Evolutionary conservation across 2,797 vertebrate species (phyloP).

Genomic region (Eidolon dupreanum): DNA sequence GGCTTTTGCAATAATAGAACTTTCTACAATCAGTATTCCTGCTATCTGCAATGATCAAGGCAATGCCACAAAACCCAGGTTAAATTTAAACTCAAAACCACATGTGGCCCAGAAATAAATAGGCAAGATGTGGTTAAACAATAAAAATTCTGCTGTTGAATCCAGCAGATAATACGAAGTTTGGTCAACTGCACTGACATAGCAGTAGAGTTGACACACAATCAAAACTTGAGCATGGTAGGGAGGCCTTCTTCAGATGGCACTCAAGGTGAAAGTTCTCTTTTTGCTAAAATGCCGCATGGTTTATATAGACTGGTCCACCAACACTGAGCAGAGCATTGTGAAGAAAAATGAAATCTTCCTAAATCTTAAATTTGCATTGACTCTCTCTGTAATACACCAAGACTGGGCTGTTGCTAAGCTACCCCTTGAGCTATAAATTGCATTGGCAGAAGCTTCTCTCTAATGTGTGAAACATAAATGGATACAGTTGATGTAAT

Average conservation of each 20-base stretch:
- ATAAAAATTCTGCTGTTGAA: not conserved
- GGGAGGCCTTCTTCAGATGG: not conserved
- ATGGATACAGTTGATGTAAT: fast-evolving
- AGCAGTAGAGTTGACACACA: fast-evolving
- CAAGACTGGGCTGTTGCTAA: not conserved
- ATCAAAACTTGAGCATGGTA: not conserved
- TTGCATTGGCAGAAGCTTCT: not conserved
- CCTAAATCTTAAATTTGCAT: not conserved
- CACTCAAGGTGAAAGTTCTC: not conserved
- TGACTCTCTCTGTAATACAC: not conserved
- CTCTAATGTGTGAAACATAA: not conserved
- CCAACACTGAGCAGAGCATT: not conserved
- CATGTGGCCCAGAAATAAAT: not conserved
- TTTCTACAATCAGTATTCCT: not conserved
- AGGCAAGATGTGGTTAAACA: not conserved
- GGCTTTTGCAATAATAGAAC: not conserved
- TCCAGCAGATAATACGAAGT: not conserved
- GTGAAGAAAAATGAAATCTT: not conserved
- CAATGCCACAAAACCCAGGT: not conserved
- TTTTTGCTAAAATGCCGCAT: not conserved
- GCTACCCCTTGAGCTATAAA: not conserved
- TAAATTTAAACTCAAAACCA: not conserved
- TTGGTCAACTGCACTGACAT: not conserved
- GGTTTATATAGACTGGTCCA: not conserved
- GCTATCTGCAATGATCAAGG: not conserved